These are phyloP conservation scores for Sebastes miniatus DNA, from an alignment of 2,797 vertebrate species.

Conservation along the genomic window DNA sequence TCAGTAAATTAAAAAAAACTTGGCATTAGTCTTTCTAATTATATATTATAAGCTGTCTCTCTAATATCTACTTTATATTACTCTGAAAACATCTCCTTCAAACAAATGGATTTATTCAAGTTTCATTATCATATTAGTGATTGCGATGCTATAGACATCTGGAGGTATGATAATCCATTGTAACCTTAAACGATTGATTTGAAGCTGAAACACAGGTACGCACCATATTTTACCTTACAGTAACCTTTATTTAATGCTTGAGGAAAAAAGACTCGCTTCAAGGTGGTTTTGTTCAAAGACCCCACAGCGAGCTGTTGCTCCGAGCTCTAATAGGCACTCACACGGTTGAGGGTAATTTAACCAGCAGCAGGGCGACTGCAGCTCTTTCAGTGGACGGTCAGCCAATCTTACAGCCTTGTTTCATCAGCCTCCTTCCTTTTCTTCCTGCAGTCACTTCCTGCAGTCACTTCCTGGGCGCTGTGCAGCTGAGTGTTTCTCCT, in stretches of 20 bases:
- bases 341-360: neutral
- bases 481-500: neutral
- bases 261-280: conserved; percentile 1
- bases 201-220: neutral
- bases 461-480: conserved; percentile 16
- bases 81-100: no score
- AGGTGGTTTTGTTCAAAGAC: conserved; percentile 15
- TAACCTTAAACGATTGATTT: neutral
- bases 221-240: neutral
- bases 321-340: conserved; percentile 5
- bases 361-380: neutral
- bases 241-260: neutral
- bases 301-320: neutral
- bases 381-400: neutral
- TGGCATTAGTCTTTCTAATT: no score
- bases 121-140: neutral
- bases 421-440: conserved; percentile 25
- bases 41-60: no score
- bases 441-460: conserved; percentile 17
- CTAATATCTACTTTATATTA: no score
- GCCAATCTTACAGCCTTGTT: conserved; percentile 36
- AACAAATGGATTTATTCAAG: no score
- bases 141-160: neutral
- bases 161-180: neutral
- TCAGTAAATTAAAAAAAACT: no score